These are phyloP conservation scores for Mastomys coucha DNA, from an alignment of 2,113 vertebrate species.

Conservation along the genomic window DNA sequence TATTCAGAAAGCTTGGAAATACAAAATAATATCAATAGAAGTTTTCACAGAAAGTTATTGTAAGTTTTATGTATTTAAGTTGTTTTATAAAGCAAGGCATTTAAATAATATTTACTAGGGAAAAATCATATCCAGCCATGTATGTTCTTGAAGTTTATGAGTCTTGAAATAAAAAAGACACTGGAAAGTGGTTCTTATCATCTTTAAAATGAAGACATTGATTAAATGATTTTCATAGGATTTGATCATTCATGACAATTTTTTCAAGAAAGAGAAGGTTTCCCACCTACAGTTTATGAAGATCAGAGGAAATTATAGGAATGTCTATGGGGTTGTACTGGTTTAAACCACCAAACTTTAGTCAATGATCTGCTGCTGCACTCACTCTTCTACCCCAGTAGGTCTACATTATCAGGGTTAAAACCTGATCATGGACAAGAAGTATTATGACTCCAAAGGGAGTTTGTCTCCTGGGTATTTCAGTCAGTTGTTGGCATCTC, in stretches of 20 bases:
- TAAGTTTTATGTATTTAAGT: not conserved
- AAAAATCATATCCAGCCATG: not conserved
- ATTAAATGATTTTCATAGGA: not conserved
- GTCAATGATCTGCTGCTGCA: not conserved
- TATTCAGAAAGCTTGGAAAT: not conserved
- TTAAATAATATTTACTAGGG: slow-evolving; percentile 18
- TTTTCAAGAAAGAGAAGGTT: not conserved
- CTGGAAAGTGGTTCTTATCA: not conserved
- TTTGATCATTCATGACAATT: not conserved
- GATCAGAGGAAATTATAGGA: not conserved
- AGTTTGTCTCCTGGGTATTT: no score
- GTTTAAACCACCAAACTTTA: not conserved
- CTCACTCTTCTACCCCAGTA: no score
- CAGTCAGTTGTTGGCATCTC: no score
- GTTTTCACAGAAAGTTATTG: not conserved
- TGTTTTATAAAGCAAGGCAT: not conserved
- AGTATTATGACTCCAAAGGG: no score
- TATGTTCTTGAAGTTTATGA: not conserved
- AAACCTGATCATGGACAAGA: no score
- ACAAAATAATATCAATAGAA: not conserved
- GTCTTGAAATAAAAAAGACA: not conserved
- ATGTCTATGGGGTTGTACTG: not conserved
- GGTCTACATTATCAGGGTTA: no score
- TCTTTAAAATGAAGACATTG: not conserved
- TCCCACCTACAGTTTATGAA: slow-evolving; percentile 11